phyloP scores from a whole-genome alignment of 2,888 invertebrate genomes.

The Hoplodrina blanda region DNA sequence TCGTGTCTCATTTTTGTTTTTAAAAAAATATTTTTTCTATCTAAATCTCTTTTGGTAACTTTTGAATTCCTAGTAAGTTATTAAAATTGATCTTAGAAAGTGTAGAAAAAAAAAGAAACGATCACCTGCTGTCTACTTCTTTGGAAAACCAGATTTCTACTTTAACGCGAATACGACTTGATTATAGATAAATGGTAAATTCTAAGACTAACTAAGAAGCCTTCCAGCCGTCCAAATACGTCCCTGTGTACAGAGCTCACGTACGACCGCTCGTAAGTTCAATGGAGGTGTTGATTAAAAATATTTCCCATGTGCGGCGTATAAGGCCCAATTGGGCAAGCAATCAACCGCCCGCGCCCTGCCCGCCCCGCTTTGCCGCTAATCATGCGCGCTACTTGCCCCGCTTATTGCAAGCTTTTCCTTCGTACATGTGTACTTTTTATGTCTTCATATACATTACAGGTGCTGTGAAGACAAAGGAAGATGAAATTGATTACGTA shows the following conservation, averaged over 20 bases:
- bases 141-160: not conserved
- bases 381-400: constrained; percentile 79
- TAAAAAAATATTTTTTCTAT: no score
- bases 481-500: constrained; percentile 56
- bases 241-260: constrained; percentile 85
- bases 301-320: constrained; percentile 91
- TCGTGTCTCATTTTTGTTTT: no score
- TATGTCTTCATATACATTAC: constrained; percentile 58
- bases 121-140: no score
- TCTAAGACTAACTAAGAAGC: constrained; percentile 37
- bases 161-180: not conserved
- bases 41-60: no score
- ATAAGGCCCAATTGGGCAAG: constrained; percentile 90
- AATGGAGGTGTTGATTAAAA: constrained; percentile 92
- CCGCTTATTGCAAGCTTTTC: constrained; percentile 66
- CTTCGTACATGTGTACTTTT: constrained; percentile 56
- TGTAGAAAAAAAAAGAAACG: no score
- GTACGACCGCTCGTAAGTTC: constrained; percentile 91
- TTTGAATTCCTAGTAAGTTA: no score
- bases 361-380: constrained; percentile 78
- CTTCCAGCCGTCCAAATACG: constrained; percentile 70
- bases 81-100: no score
- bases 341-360: constrained; percentile 86
- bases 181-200: not conserved
- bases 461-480: constrained; percentile 63